phyloP scores from a whole-genome alignment of 2,888 invertebrate genomes.

The Rhaphigaster nebulosa region DNA sequence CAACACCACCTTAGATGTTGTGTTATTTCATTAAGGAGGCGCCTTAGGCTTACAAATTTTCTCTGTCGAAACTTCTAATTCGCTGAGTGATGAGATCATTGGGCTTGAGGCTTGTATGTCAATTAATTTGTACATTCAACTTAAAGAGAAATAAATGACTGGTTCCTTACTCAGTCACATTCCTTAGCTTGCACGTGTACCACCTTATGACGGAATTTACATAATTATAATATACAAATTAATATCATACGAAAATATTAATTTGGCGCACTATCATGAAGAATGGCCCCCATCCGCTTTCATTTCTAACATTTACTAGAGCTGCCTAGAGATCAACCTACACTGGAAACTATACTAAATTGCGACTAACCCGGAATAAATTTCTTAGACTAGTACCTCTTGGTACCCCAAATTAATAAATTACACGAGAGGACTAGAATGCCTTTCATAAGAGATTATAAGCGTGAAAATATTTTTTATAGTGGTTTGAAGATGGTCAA shows the following conservation, averaged over 20 bases:
- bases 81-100: neutral
- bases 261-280: neutral
- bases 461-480: too few relatives aligned
- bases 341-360: too few relatives aligned
- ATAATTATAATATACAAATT: too few relatives aligned
- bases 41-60: neutral
- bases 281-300: neutral
- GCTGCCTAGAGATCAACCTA: too few relatives aligned
- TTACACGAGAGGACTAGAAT: too few relatives aligned
- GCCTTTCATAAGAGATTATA: too few relatives aligned
- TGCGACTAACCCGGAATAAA: too few relatives aligned
- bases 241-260: neutral
- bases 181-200: neutral
- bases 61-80: neutral
- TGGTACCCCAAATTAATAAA: too few relatives aligned
- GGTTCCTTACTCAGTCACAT: neutral
- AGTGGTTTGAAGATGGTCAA: too few relatives aligned
- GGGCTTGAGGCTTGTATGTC: neutral
- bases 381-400: too few relatives aligned
- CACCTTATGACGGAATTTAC: neutral
- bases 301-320: too few relatives aligned
- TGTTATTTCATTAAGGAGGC: conserved; percentile 1
- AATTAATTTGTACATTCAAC: neutral
- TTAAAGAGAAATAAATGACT: neutral
- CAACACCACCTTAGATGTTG: neutral